Conservation (phyloP, 2,113 vertebrate species). For the Toxotes chatareus region DNA sequence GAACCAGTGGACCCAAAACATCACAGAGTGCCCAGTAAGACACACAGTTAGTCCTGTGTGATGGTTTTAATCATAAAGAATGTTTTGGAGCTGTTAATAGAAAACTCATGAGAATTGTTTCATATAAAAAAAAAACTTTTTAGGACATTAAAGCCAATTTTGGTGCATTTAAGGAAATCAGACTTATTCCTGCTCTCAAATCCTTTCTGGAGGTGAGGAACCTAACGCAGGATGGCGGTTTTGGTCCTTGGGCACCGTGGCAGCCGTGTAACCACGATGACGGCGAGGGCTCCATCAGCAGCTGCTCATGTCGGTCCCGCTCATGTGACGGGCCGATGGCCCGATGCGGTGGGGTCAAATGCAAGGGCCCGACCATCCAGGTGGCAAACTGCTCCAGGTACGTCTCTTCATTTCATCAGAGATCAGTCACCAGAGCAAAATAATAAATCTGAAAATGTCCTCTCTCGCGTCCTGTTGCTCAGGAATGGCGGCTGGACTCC, state of each 20-base stretch:
- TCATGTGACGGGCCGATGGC: constrained; percentile 90
- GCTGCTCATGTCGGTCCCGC: constrained; percentile 90
- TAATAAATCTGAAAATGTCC: constrained; percentile 1
- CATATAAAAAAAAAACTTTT: no score
- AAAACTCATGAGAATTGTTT: not conserved
- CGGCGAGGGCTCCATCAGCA: constrained; percentile 85
- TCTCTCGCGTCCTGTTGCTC: not conserved
- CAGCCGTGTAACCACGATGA: constrained; percentile 89
- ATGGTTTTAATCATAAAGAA: not conserved
- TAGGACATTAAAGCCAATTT: no score
- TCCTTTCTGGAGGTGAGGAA: constrained; percentile 86
- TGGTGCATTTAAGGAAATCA: not conserved
- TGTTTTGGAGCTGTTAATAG: not conserved
- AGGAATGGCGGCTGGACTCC: constrained; percentile 98
- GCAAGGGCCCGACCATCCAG: constrained; percentile 90
- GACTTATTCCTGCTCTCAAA: not conserved
- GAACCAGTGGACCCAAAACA: constrained; percentile 94
- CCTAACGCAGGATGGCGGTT: constrained; percentile 91
- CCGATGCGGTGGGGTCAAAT: constrained; percentile 89
- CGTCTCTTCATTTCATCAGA: not conserved
- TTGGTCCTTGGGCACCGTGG: constrained; percentile 90
- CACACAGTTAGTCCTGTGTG: not conserved
- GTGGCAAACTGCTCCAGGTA: constrained; percentile 98
- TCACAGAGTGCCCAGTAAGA: constrained; percentile 92
- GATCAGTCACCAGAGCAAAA: not conserved